phyloP scores from a whole-genome alignment of 35 echinoderm and acorn worm genomes.

The Apostichopus parvimensis region DNA sequence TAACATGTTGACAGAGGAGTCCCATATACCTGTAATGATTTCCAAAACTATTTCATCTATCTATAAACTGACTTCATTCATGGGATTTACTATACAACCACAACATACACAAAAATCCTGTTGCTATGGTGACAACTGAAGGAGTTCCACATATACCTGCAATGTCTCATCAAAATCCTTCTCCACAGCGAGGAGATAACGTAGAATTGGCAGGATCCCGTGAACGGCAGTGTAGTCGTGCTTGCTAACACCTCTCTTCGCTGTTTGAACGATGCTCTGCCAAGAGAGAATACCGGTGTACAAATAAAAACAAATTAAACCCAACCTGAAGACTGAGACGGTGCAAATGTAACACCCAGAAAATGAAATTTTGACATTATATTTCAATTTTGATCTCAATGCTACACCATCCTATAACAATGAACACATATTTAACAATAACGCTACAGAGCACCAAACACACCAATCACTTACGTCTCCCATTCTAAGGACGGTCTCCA shows the following conservation, averaged over 20 bases:
- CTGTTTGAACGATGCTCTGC: conserved; percentile 73
- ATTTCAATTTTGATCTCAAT: too few species aligned
- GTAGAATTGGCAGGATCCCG: conserved; percentile 80
- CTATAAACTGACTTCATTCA: background rate
- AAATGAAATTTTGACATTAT: too few species aligned
- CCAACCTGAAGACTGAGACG: too few species aligned
- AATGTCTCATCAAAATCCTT: conserved; percentile 93
- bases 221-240: conserved; percentile 92
- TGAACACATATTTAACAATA: too few species aligned
- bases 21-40: too few species aligned
- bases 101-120: background rate
- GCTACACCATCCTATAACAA: too few species aligned
- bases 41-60: background rate
- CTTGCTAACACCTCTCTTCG: conserved; percentile 76
- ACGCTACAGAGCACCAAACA: too few species aligned
- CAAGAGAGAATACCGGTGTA: background rate
- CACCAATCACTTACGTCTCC: conserved; percentile 71
- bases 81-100: background rate
- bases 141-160: conserved; percentile 36
- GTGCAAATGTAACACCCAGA: too few species aligned
- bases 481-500: conserved; percentile 75
- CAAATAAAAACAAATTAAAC: too few species aligned
- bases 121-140: background rate
- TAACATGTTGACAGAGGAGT: too few species aligned
- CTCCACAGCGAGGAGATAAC: conserved; percentile 73